Conservation (phyloP, 2,888 invertebrate genomes). For the Pegoplata infirma region DNA sequence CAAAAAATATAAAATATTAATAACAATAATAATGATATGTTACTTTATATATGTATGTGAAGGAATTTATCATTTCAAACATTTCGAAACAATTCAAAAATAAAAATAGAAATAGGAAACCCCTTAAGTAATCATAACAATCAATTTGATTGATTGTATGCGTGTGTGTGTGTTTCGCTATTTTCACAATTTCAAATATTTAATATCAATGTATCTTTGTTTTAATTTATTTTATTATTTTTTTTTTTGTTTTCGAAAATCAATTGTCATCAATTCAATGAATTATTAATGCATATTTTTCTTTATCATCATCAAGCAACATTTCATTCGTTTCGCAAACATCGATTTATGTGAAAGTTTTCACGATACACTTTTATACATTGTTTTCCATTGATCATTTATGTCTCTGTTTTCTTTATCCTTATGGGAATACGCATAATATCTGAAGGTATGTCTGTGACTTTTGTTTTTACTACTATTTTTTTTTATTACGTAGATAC, state of each 20-base stretch:
- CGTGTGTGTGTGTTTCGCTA: neutral
- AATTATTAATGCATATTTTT: constrained; percentile 54
- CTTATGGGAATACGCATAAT: constrained; percentile 55
- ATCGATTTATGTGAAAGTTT: constrained; percentile 1
- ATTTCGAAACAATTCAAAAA: neutral
- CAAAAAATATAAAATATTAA: too few relatives aligned
- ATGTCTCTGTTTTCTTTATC: constrained; percentile 7
- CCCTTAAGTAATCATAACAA: constrained; percentile 16
- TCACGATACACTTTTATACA: neutral
- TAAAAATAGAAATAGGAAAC: neutral
- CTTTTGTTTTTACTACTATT: neutral
- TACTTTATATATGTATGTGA: neutral
- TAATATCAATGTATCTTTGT: constrained; percentile 28
- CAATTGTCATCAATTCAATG: constrained; percentile 51
- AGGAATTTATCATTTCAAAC: constrained; percentile 16
- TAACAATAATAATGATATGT: constrained; percentile 1
- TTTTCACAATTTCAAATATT: constrained; percentile 36
- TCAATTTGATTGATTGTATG: constrained; percentile 20
- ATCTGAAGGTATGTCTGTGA: neutral
- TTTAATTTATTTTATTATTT: neutral
- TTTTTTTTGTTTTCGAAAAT: too few relatives aligned
- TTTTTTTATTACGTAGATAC: neutral
- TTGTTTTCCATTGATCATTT: neutral
- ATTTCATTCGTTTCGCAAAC: constrained; percentile 12
- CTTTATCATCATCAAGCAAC: constrained; percentile 11